phyloP scores from a whole-genome alignment of 2,113 vertebrate genomes.

The Lipotes vexillifer region DNA sequence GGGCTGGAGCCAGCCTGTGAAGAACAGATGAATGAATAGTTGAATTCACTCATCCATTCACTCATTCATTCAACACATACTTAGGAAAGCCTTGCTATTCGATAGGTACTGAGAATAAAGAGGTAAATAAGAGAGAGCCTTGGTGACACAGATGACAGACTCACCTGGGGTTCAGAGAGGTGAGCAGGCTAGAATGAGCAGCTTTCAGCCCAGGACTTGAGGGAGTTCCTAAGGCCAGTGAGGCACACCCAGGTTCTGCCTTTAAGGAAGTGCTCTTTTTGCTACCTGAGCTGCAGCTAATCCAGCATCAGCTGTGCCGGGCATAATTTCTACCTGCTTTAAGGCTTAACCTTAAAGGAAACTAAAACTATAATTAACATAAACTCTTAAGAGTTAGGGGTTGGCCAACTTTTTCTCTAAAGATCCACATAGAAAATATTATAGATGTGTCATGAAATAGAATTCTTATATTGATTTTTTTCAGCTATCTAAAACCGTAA shows the following conservation, averaged over 20 bases:
- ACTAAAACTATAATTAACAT: neutral
- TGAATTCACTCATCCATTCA: neutral
- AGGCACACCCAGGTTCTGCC: neutral
- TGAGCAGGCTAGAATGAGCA: neutral
- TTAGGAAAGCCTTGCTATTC: neutral
- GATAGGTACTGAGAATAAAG: neutral
- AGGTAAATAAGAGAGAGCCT: neutral
- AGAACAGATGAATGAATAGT: neutral
- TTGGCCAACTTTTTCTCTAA: constrained; percentile 10
- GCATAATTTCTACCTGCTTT: neutral
- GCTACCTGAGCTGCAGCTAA: neutral
- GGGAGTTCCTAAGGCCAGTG: neutral
- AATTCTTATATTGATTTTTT: neutral
- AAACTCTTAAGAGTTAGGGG: neutral
- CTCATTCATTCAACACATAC: neutral
- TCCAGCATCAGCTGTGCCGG: neutral
- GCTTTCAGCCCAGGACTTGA: neutral
- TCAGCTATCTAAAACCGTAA: neutral
- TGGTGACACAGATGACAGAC: neutral
- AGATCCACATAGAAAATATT: neutral
- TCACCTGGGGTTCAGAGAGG: neutral
- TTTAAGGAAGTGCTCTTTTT: neutral
- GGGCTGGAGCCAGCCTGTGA: neutral
- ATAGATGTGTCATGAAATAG: neutral
- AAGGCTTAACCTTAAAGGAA: constrained; percentile 29